Evolutionary conservation across 2,888 invertebrate species (phyloP).

Genomic region (Trichopoda pennipes): DNA sequence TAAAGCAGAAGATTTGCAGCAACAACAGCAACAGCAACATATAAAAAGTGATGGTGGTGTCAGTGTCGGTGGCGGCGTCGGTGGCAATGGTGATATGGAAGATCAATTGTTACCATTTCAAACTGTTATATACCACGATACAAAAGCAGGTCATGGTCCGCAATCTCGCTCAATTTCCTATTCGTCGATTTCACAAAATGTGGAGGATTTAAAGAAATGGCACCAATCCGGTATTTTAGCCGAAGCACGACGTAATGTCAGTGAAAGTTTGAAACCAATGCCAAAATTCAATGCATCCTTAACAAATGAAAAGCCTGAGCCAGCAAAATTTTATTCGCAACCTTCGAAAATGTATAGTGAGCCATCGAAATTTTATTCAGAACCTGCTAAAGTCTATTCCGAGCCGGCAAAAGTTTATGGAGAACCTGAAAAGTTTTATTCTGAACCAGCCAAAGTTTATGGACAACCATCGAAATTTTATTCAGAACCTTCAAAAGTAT

Average conservation of each 20-base stretch:
- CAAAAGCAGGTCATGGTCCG: constrained; percentile 76
- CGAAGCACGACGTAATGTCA: constrained; percentile 78
- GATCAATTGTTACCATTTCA: constrained; percentile 82
- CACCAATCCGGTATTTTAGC: constrained; percentile 76
- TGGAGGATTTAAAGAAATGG: constrained; percentile 77
- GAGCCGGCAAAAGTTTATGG: constrained; percentile 83
- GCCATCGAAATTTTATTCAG: constrained; percentile 82
- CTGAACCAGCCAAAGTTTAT: constrained; percentile 82
- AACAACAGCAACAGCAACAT: constrained; percentile 32
- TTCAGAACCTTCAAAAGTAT: constrained; percentile 83
- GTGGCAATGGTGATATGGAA: constrained; percentile 61
- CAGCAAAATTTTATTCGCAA: constrained; percentile 83
- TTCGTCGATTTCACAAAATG: constrained; percentile 82
- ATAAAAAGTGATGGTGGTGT: not conserved
- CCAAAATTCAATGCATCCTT: constrained; percentile 52
- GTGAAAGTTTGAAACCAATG: constrained; percentile 76
- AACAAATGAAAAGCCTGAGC: constrained; percentile 80
- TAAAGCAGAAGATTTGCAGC: constrained; percentile 80
- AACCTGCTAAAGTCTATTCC: constrained; percentile 84
- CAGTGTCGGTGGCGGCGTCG: too few relatives aligned
- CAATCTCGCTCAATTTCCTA: constrained; percentile 83
- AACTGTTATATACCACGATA: constrained; percentile 82
- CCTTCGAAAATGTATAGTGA: constrained; percentile 82
- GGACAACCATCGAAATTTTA: constrained; percentile 84
- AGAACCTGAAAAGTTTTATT: constrained; percentile 82